Percentiles rank a stretch among this genome's conserved stretches.
Conservation (phyloP, 2,888 invertebrate genomes). For the Tolmerus cingulatus region DNA sequence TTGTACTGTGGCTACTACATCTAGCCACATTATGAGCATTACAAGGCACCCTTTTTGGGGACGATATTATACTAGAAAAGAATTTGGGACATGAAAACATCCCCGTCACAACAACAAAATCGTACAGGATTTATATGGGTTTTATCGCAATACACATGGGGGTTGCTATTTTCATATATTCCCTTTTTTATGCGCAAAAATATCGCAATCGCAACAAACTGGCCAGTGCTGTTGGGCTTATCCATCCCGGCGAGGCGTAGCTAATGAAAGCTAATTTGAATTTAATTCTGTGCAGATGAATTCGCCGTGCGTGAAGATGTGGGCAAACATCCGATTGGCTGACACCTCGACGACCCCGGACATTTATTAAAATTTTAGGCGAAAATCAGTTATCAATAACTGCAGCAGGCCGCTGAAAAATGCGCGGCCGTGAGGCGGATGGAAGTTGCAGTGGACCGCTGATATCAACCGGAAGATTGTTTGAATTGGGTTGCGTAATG, state of each 20-base stretch:
- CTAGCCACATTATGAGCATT: neutral
- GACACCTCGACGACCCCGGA: neutral
- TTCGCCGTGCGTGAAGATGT: neutral
- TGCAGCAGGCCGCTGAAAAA: neutral
- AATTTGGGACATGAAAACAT: neutral
- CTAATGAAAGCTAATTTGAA: neutral
- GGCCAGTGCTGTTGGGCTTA: neutral
- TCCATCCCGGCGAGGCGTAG: neutral
- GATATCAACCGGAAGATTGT: slow-evolving; percentile 28
- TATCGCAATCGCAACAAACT: neutral
- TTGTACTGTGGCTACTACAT: neutral
- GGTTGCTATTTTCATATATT: neutral
- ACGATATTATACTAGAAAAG: neutral
- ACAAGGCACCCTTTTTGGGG: neutral
- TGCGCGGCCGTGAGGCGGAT: neutral
- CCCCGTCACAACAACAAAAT: neutral
- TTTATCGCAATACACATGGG: neutral
- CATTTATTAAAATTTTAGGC: neutral
- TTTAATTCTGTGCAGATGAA: neutral
- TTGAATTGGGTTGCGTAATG: slow-evolving; percentile 17
- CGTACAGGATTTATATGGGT: neutral
- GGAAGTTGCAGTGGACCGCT: neutral
- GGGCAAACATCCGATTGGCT: neutral
- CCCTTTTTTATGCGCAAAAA: neutral
- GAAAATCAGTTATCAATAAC: neutral